phyloP scores from a whole-genome alignment of 2,888 invertebrate species.

The Cacoxenus indagator region DNA sequence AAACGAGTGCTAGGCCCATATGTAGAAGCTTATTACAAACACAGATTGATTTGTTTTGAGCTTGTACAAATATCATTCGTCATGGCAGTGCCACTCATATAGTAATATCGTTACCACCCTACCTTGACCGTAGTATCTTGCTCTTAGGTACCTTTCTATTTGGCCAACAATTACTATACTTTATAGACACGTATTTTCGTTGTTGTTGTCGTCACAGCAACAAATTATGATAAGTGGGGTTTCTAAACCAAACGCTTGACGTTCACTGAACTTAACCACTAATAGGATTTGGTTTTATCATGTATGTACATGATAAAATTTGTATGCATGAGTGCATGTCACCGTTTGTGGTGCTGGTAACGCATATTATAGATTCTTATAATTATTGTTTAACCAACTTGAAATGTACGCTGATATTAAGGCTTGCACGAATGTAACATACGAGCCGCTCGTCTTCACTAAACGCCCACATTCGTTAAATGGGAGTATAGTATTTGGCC shows the following conservation, averaged over 20 bases:
- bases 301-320: background rate
- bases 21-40: background rate
- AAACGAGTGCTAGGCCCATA: no score
- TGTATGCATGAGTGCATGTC: background rate
- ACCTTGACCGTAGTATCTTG: conserved; percentile 8
- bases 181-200: background rate
- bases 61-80: conserved; percentile 35
- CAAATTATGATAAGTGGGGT: background rate
- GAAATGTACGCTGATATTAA: no score
- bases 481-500: conserved; percentile 66
- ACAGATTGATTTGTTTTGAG: background rate
- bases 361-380: background rate
- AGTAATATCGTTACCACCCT: background rate
- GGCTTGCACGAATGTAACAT: conserved; percentile 68
- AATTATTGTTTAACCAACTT: background rate
- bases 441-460: conserved; percentile 68
- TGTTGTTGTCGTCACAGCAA: background rate
- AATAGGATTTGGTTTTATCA: conserved; percentile 16
- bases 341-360: background rate
- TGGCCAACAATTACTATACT: background rate
- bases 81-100: conserved; percentile 47
- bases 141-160: background rate
- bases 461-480: conserved; percentile 68
- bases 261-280: conserved; percentile 2
- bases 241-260: background rate